Conservation (phyloP, 2,113 vertebrate species). For the Peromyscus polionotus region DNA sequence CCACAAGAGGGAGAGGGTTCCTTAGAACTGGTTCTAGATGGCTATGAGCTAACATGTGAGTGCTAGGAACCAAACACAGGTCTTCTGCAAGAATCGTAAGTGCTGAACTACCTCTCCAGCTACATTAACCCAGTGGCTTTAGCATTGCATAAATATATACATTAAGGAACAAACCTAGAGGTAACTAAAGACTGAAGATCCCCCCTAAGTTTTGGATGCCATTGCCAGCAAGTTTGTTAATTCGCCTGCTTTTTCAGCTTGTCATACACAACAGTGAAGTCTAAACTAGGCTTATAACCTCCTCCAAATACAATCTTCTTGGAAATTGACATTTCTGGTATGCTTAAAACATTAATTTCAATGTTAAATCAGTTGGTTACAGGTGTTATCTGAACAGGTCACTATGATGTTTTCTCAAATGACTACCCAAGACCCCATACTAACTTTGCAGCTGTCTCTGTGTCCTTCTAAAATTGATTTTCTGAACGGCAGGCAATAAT, state of each 20-base stretch:
- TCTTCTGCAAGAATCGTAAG: not conserved
- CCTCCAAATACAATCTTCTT: not conserved
- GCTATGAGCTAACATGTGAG: too few species aligned
- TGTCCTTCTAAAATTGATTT: not conserved
- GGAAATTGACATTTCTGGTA: not conserved
- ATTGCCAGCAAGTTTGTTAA: not conserved
- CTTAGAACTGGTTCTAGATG: not conserved
- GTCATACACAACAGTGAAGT: not conserved
- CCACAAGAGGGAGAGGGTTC: not conserved
- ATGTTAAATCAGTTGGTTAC: not conserved
- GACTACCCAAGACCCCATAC: not conserved
- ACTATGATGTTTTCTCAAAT: not conserved
- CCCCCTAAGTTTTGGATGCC: not conserved
- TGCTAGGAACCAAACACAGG: not conserved
- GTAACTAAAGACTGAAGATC: not conserved
- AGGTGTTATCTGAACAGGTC: not conserved
- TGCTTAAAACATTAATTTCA: not conserved
- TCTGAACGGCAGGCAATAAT: not conserved
- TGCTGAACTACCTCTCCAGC: not conserved
- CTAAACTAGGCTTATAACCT: not conserved
- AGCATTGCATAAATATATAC: slow-evolving; percentile 51
- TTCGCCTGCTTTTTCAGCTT: not conserved
- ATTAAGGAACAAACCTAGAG: not conserved
- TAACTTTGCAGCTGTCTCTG: not conserved
- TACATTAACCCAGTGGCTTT: not conserved